Percentiles rank a stretch among this genome's conserved stretches.
Evolutionary conservation across 2,113 vertebrate species (phyloP).

Genomic region (Benitochromis conjunctus): DNA sequence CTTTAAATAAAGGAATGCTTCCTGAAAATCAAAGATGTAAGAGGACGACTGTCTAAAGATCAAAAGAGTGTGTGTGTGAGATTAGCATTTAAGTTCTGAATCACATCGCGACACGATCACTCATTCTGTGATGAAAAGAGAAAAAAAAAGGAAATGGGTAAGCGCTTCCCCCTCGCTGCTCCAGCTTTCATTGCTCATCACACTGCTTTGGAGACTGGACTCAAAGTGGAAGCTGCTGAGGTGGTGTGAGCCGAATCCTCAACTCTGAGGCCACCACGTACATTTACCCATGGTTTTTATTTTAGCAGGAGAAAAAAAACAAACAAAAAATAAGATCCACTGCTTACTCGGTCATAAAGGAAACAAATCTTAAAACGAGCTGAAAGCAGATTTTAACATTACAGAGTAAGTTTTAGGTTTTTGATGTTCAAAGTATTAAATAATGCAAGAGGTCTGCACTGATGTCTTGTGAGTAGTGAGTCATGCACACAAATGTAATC

Average conservation of each 20-base stretch:
- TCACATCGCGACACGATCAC: background rate
- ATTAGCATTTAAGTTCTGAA: constrained; percentile 12
- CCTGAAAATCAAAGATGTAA: constrained; percentile 7
- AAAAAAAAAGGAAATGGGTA: background rate
- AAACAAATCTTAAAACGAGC: background rate
- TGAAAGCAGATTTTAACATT: background rate
- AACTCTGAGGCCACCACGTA: background rate
- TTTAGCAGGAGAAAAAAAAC: background rate
- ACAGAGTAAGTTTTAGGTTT: background rate
- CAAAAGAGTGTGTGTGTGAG: background rate
- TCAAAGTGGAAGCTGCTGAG: constrained; percentile 14
- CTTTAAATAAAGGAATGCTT: constrained; percentile 39
- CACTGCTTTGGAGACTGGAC: constrained; percentile 19
- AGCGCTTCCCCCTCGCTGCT: background rate
- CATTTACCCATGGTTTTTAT: background rate
- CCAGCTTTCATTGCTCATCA: constrained; percentile 12
- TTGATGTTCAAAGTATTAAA: background rate
- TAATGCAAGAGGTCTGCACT: background rate
- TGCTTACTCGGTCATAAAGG: constrained; percentile 6
- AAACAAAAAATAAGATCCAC: background rate
- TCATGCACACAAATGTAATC: constrained; percentile 35
- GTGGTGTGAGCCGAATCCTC: background rate
- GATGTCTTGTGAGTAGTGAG: constrained; percentile 12
- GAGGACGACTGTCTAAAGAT: background rate
- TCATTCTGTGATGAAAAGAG: background rate